Conservation (phyloP, 2,888 invertebrate species). For the Aethes cnicana region DNA sequence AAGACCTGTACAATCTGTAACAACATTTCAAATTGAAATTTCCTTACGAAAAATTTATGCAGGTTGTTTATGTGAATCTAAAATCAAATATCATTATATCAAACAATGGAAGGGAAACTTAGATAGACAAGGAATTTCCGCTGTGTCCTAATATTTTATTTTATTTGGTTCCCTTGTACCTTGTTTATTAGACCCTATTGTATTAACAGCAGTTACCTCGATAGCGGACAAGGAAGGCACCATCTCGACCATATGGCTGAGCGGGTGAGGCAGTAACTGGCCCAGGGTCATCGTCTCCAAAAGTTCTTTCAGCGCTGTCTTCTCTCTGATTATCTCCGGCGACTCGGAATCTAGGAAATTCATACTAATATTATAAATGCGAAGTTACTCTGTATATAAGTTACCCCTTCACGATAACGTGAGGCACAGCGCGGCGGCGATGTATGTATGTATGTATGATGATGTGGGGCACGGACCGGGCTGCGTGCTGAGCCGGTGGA, state of each 20-base stretch:
- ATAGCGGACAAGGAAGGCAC: conserved; percentile 87
- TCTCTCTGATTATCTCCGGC: conserved; percentile 61
- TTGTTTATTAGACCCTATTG: no score
- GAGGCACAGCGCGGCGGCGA: conserved; percentile 43
- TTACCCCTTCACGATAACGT: no score
- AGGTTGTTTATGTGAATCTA: no score
- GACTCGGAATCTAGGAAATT: conserved; percentile 56
- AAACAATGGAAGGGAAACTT: no score
- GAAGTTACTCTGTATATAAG: no score
- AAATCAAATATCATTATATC: no score
- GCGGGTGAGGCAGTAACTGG: conserved; percentile 91
- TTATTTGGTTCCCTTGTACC: no score
- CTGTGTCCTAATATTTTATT: no score
- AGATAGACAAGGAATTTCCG: no score
- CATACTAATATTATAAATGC: no score
- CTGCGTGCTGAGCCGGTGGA: conserved; percentile 50
- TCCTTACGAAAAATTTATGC: no score
- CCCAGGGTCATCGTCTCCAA: conserved; percentile 92
- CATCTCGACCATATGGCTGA: conserved; percentile 89
- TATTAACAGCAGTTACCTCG: no score
- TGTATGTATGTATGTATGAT: conserved; percentile 43
- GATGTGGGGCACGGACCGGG: neutral
- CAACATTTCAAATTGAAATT: neutral
- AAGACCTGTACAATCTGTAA: conserved; percentile 89
- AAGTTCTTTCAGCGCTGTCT: conserved; percentile 80